Percentiles rank a stretch among this genome's conserved stretches.
Evolutionary conservation across 2,113 vertebrate species (phyloP).

Genomic region (Cettia cetti): DNA sequence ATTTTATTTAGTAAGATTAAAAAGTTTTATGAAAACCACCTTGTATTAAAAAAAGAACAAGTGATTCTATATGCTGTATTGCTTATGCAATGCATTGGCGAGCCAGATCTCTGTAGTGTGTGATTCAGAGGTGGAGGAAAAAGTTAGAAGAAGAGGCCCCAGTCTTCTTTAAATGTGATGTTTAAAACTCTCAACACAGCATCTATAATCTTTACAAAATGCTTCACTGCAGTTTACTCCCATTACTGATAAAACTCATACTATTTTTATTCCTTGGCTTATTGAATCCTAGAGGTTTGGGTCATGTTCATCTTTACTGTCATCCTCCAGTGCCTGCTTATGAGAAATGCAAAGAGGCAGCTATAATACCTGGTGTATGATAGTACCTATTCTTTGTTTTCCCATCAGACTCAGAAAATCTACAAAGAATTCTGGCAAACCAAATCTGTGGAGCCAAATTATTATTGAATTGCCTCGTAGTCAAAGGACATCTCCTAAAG

Average conservation of each 20-base stretch:
- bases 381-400: neutral
- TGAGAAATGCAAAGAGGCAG: neutral
- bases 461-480: neutral
- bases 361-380: neutral
- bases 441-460: neutral
- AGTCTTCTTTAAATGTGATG: neutral
- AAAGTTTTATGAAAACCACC: neutral
- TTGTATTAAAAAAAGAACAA: neutral
- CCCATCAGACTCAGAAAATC: neutral
- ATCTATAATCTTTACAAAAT: neutral
- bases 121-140: neutral
- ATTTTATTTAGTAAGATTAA: neutral
- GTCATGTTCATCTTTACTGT: neutral
- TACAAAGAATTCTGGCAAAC: neutral
- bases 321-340: neutral
- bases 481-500: neutral
- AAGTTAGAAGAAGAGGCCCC: neutral
- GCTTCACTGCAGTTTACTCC: neutral
- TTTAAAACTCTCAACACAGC: neutral
- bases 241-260: neutral
- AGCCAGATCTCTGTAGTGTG: neutral
- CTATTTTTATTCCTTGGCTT: neutral
- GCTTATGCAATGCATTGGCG: neutral
- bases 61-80: neutral
- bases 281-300: neutral